Base-by-base conservation (phyloP, 2,888 invertebrate species). In the Idaea straminata region DNA sequence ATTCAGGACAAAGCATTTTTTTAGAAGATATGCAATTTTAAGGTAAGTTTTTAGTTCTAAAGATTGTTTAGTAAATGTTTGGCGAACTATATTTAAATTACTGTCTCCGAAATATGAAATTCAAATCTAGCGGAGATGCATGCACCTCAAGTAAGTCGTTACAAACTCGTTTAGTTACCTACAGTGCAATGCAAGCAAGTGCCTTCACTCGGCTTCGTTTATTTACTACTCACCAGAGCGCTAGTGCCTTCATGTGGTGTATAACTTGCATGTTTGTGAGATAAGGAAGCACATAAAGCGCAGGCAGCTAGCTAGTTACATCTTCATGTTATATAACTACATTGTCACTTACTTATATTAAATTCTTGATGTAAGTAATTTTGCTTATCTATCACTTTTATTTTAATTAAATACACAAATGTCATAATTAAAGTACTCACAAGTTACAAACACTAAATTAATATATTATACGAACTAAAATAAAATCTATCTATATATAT, bases 151-250 rank as follows among this genome's bases (percentile, higher is more conserved):
- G 75, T 73, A 81, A 83, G 83, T 84, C 85, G 83, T 85, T 84
- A 84, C 82, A 83, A 84, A 83, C 83, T 84, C 84, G 82, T 85
- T 84, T 83, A 79, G 82, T 80, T 81, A 74, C 76, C 72, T 70
- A 69, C 72, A 72, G 72, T 25, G 25, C 25, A 3, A 25, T 25
- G 25, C 25, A 25, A 73, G 73, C 47, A 47, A 47, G 47, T 47
- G 47, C 74, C 74, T 74, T 71, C 71, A 69, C 73, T 68, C 68
- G 66, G 69, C 65, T 71, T 73, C 70, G 73, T 75, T 72, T 78
- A 79, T 78, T 75, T 75, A 74, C 64, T 69, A 61, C 34, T 62
- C 34, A 67, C 64, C 47, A 38, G 57, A 57, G 34, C 59, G 16
- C 59, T 6, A 47, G 47, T 47, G 47, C 47, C 47, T 47, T 7